Evolutionary conservation across 1,140 invertebrate species (phyloP), one percentile per base, ranked within the genome.

Genomic region (Aphaenogaster ashmeadi): DNA sequence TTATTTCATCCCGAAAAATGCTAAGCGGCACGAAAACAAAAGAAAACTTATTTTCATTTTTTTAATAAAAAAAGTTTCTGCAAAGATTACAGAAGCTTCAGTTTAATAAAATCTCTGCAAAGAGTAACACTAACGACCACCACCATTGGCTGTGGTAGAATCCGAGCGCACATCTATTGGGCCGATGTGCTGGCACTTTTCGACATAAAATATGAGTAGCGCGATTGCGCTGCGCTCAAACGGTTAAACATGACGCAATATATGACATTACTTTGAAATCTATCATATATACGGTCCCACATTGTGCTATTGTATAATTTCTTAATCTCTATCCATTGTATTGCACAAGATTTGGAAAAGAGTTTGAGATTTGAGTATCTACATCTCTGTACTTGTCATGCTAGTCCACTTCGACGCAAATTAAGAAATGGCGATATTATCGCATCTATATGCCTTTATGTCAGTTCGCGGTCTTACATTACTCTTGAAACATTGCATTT

Each of bases 201-300:
- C 27, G 27, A 27, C 27, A 27, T 27, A 27, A 27, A 27, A 27
- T 27, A 27, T 27, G 27, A 27, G 27, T 27, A 27, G 27, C 27
- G 27, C 0, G 27, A 27, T 27, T 27, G 27, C 27, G 27, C 27
- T 27, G 27, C 27, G 27, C 27, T 27, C 27, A 27, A 27, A 27
- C 27, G 27, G 27, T 27, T 27, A 27, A 47, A 71, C 69, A 38
- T 33, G 47, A 18, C 38, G 41, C 47, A 52, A 52, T 21, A 36
- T 38, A 38, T 27, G 52, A 56, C 50, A 86, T 88, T 90, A 75
- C 50, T 69, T 90, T 85, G 83, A 92, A 90, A 75, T 88, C 72
- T 67, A 87, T 74, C 62, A 41, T 62, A n/a, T 66, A 27, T 58
- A 71, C 27, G 44, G n/a, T 52, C 78, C 54, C 60, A 47, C 71